phyloP scores from a whole-genome alignment of 2,113 vertebrate species.

The Mustela lutreola region DNA sequence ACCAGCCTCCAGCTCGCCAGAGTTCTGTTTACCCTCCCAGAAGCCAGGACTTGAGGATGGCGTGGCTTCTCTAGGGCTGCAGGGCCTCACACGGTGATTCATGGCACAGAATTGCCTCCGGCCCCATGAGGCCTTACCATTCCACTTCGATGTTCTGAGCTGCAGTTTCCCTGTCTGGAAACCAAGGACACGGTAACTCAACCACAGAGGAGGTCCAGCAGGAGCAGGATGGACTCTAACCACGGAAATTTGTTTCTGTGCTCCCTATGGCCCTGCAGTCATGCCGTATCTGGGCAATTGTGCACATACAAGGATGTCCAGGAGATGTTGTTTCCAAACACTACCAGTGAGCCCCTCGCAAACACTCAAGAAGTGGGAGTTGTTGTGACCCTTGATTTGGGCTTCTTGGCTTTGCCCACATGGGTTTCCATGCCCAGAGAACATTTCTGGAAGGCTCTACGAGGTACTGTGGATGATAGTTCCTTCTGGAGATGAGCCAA shows the following conservation, averaged over 20 bases:
- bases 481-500: neutral
- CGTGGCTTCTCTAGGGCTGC: neutral
- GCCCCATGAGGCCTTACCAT: accelerated
- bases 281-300: neutral
- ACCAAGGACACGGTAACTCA: neutral
- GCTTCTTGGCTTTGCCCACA: neutral
- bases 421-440: accelerated
- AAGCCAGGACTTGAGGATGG: neutral
- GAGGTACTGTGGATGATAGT: neutral
- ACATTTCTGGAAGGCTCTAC: neutral
- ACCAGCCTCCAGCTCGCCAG: neutral
- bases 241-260: accelerated
- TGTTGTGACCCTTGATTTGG: accelerated
- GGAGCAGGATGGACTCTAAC: neutral
- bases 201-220: accelerated
- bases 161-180: neutral
- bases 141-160: neutral
- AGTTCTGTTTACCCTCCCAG: neutral
- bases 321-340: neutral
- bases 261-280: accelerated
- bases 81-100: neutral
- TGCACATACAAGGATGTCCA: neutral
- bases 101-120: neutral
- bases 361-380: accelerated
- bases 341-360: accelerated